Evolutionary conservation across 2,113 vertebrate species (phyloP), one percentile per base, ranked within the genome.

Genomic region (Amia ocellicauda): DNA sequence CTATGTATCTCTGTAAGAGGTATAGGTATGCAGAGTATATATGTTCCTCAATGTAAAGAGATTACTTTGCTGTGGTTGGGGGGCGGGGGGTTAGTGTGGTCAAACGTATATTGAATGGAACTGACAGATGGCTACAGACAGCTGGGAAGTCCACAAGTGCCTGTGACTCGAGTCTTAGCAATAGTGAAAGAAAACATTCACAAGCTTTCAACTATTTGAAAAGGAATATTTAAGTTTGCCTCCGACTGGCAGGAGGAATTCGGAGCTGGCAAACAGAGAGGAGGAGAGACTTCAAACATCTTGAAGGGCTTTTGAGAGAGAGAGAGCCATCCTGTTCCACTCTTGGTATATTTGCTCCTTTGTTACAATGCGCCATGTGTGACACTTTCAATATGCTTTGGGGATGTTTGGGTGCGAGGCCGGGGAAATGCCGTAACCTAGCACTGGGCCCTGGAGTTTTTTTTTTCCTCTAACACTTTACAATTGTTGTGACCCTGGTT

Each of bases 181-280:
- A 72, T 66, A 60, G 66, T 72, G 69, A 75, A 76, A 76, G 70
- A 74, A 77, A 78, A 78, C 75, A 68, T 72, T 78, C 60, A 73
- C 62, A 67, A 67, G 68, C 69, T 40, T 62, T 59, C 66, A 73
- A 74, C 60, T 74, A 69, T 73, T 74, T 74, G 69, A 80, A 72
- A 69, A 74, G 66, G 74, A 78, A 80, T 76, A 73, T 76, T 78
- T 78, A 69, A 76, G 71, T 78, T 74, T 72, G 63, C 69, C 62
- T 76, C 58, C 74, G 60, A 69, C 64, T 68, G 72, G 52, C 36
- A 64, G 67, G 13, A 70, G 67, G 69, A 72, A 70, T 74, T 58
- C 50, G 55, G 62, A 69, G 59, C 62, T 70, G 60, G 70, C 74
- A 65, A 73, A 76, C 52, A 69, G 24, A 47, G 53, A 53, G 47